Base-by-base conservation (phyloP, 2,797 vertebrate species). In the Scolopax rusticola region DNA sequence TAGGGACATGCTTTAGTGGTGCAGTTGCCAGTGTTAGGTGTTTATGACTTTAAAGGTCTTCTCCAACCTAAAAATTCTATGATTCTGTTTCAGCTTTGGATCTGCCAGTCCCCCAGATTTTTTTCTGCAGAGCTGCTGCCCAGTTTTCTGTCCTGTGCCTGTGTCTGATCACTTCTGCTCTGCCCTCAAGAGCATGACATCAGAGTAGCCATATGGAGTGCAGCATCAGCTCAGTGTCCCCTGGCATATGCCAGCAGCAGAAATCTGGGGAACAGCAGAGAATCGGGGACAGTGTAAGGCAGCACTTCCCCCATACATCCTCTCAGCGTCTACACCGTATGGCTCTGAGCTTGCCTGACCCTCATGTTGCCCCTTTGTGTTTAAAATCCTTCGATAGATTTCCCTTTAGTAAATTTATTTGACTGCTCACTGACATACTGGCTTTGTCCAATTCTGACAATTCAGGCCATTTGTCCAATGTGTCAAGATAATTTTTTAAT, bases 111-210 rank as follows among this genome's bases (percentile, higher is more conserved):
- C 9, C 47, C 24, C 27, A 79, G 40, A 56, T 61, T 21, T 65
- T 65, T 28, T 76, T 69, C 56, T 27, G 51, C 20, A 80, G 59
- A 83, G 41, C 38, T 61, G 64, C 74, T 70, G 65, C 74, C 61
- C 32, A 17, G 11, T 38, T 56, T 51, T 84, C 48, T 87, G 53
- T 32, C 24, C 65, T 59, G 8, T 27, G 38, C 33, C 47, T 5
- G 2, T 50, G 54, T 16, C 76, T 48, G 53, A 64, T 56, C 4
- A 36, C 36, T 84, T 92, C 38, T 74, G 40, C 57, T 64, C 73
- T 43, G 16, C 6, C 3, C 25, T 64, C 2, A 1, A 0, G 2
- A 81, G 45, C 27, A 24, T 7, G 8, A 45, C 33, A 48, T 59
- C 86, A 74, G 48, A 88, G 21, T 27, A 63, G 32, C 30, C n/a